phyloP scores from a whole-genome alignment of 2,888 invertebrate species.

The Apamea sordens region DNA sequence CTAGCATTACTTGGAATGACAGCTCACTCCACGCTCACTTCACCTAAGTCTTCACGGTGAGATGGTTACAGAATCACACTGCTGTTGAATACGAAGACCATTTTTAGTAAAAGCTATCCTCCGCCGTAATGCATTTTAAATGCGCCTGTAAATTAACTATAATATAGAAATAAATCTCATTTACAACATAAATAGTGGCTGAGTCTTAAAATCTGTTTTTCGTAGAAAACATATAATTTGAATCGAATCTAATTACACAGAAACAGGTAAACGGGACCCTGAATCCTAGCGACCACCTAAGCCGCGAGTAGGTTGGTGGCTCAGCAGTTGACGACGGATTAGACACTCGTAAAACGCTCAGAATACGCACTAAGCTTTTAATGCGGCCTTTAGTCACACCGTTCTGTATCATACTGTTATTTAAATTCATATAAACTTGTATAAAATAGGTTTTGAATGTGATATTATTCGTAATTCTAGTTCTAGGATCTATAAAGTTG shows the following conservation, averaged over 20 bases:
- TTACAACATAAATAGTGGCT: not conserved
- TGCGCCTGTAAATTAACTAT: not conserved
- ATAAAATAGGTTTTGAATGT: slow-evolving; percentile 36
- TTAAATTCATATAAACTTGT: slow-evolving; percentile 52
- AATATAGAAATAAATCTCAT: not conserved
- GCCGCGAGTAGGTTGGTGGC: slow-evolving; percentile 55
- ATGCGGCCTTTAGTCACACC: slow-evolving; percentile 72
- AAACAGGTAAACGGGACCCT: slow-evolving; percentile 40
- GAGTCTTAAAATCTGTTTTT: not conserved
- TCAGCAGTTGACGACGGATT: slow-evolving; percentile 70
- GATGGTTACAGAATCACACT: too few species aligned
- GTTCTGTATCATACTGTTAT: slow-evolving; percentile 58
- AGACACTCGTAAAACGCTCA: slow-evolving; percentile 79
- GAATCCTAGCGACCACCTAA: slow-evolving; percentile 60
- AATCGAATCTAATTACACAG: not conserved
- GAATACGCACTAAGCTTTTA: slow-evolving; percentile 70
- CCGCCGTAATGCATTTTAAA: not conserved
- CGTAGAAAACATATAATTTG: not conserved
- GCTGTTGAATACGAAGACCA: not conserved
- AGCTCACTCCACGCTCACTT: too few species aligned
- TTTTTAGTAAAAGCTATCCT: not conserved
- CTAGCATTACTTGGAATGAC: too few species aligned
- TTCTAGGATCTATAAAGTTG: slow-evolving; percentile 22
- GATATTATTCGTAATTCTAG: slow-evolving; percentile 22
- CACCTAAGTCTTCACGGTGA: too few species aligned